Conservation (phyloP, 1,140 invertebrate genomes). For the Lasioglossum albipes region DNA sequence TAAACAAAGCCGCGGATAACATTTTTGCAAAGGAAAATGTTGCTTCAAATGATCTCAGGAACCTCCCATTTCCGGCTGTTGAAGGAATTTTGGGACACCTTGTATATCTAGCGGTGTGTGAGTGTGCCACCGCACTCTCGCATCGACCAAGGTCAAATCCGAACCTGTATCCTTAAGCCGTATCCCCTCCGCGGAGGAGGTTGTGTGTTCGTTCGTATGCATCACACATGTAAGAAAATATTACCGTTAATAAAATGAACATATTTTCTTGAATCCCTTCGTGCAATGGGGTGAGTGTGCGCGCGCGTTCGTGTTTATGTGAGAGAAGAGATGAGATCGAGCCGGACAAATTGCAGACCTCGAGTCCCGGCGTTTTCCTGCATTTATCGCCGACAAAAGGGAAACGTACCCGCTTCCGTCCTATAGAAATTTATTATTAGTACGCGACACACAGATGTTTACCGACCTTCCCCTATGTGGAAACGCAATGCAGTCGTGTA, state of each 20-base stretch:
- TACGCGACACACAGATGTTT: constrained; percentile 16
- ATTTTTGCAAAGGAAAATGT: too few relatives aligned
- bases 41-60: too few relatives aligned
- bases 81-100: too few relatives aligned
- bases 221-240: constrained; percentile 22
- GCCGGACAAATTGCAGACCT: background rate
- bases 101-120: too few relatives aligned
- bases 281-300: constrained; percentile 25
- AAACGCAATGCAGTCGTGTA: background rate
- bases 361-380: background rate
- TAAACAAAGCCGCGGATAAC: too few relatives aligned
- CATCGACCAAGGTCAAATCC: too few relatives aligned
- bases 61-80: too few relatives aligned
- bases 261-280: constrained; percentile 7
- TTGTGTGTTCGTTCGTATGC: constrained; percentile 29
- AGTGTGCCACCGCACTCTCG: too few relatives aligned
- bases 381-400: background rate
- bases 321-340: background rate
- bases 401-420: background rate
- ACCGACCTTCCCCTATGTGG: constrained; percentile 14
- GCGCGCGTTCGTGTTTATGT: too few relatives aligned
- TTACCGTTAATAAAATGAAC: constrained; percentile 52
- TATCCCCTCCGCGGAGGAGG: background rate
- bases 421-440: constrained; percentile 30
- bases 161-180: too few relatives aligned